These are phyloP conservation scores for Rhagoletis zephyria DNA, from an alignment of 1,140 invertebrate species.

Conservation along the genomic window DNA sequence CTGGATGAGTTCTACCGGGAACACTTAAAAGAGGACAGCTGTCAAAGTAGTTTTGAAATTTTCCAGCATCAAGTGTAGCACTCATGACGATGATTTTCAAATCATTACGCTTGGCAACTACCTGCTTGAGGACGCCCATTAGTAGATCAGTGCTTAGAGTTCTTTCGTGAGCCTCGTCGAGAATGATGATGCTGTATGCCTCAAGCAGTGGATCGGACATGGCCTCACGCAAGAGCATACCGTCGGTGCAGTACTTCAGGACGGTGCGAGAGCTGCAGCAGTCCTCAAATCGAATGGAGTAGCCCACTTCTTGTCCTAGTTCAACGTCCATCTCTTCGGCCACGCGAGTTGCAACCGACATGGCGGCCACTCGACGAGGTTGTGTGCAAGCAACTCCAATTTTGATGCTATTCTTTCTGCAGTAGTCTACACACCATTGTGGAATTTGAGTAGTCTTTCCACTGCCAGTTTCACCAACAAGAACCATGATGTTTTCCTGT, in stretches of 20 bases:
- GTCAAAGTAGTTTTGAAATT: slow-evolving; percentile 99
- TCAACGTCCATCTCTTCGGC: slow-evolving; percentile 99
- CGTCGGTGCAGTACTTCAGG: slow-evolving; percentile 97
- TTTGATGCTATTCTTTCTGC: slow-evolving; percentile 88
- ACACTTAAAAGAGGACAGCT: slow-evolving; percentile 99
- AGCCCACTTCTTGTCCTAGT: slow-evolving; percentile 96
- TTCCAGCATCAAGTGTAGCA: slow-evolving; percentile 99
- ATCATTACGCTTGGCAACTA: slow-evolving; percentile 93
- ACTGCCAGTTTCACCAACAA: slow-evolving; percentile 86
- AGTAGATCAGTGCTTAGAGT: slow-evolving; percentile 98
- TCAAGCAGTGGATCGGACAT: slow-evolving; percentile 99
- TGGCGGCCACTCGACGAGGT: slow-evolving; percentile 96
- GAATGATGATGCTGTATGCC: slow-evolving; percentile 93
- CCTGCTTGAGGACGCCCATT: slow-evolving; percentile 98
- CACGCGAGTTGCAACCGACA: slow-evolving; percentile 98
- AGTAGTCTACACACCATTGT: slow-evolving; percentile 94
- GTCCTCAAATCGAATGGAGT: slow-evolving; percentile 99
- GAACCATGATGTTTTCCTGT: no score
- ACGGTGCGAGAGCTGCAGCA: slow-evolving; percentile 96
- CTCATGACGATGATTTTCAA: slow-evolving; percentile 99
- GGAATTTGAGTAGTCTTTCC: slow-evolving; percentile 97
- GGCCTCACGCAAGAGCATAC: slow-evolving; percentile 98
- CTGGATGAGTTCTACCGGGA: slow-evolving; percentile 92
- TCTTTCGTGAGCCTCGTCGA: slow-evolving; percentile 99
- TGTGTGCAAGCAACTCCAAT: slow-evolving; percentile 98